Conservation (phyloP, 2,888 invertebrate genomes). For the Cerastis rubricosa region DNA sequence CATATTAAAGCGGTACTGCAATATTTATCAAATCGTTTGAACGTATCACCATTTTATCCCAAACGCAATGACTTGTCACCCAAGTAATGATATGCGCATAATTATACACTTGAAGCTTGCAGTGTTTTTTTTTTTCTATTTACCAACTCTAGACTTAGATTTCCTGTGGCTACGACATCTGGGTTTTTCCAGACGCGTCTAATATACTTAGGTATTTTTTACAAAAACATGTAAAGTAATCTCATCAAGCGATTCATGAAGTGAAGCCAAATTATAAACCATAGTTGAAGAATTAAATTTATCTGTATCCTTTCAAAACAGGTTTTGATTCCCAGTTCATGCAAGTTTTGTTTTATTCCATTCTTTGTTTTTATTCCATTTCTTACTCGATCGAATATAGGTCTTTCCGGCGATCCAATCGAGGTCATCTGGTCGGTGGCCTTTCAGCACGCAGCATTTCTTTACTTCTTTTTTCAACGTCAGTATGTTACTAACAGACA, state of each 20-base stretch:
- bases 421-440: conserved; percentile 46
- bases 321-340: not conserved
- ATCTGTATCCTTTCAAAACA: not conserved
- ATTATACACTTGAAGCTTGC: conserved; percentile 61
- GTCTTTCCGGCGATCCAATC: conserved; percentile 25
- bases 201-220: conserved; percentile 16
- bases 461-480: not conserved
- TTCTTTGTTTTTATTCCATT: conserved; percentile 17
- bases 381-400: conserved; percentile 13
- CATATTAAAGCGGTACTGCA: conserved; percentile 2
- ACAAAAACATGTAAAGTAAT: conserved; percentile 2
- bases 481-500: not conserved
- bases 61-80: conserved; percentile 62
- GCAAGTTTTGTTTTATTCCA: conserved; percentile 7
- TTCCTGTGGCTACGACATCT: conserved; percentile 33
- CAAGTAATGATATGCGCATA: conserved; percentile 77
- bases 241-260: not conserved
- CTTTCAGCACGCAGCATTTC: conserved; percentile 23
- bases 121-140: conserved; percentile 46
- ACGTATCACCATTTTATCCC: not conserved
- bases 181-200: conserved; percentile 44
- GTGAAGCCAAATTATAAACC: not conserved
- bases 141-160: conserved; percentile 30
- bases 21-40: not conserved
- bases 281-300: conserved; percentile 3